Percentiles rank a stretch among this genome's conserved stretches.
Evolutionary conservation across 2,797 vertebrate genomes (phyloP).

Genomic region (Phoxinus dragarum): DNA sequence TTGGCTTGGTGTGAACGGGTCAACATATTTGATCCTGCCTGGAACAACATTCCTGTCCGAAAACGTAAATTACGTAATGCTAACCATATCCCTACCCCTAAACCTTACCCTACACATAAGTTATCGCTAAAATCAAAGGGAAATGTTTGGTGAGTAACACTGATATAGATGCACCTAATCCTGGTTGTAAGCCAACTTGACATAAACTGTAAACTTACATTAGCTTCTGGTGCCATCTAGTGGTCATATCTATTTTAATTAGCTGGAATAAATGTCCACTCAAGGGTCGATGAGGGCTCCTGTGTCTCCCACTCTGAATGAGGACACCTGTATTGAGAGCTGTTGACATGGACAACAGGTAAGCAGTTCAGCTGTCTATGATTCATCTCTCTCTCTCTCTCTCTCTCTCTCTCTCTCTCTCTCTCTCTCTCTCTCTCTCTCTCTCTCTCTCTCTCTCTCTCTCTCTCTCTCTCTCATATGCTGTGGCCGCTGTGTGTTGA

Average conservation of each 20-base stretch:
- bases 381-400: not conserved
- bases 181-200: not conserved
- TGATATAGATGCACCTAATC: too few species aligned
- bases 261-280: not conserved
- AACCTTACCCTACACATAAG: too few species aligned
- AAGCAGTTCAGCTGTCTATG: not conserved
- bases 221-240: slow-evolving; percentile 47
- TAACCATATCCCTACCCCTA: not conserved
- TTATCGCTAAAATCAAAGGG: too few species aligned
- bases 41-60: not conserved
- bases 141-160: too few species aligned
- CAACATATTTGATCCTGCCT: not conserved
- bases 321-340: slow-evolving; percentile 21
- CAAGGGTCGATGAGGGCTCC: not conserved
- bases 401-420: not conserved
- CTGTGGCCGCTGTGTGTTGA: slow-evolving; percentile 17
- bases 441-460: not conserved
- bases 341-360: slow-evolving; percentile 28
- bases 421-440: not conserved
- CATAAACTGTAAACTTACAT: not conserved
- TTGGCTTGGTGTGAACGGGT: too few species aligned
- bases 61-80: not conserved
- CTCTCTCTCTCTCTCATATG: not conserved
- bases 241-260: slow-evolving; percentile 21
- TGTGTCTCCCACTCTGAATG: not conserved